Conservation (phyloP, 2,797 vertebrate genomes). For the Lates japonicus region DNA sequence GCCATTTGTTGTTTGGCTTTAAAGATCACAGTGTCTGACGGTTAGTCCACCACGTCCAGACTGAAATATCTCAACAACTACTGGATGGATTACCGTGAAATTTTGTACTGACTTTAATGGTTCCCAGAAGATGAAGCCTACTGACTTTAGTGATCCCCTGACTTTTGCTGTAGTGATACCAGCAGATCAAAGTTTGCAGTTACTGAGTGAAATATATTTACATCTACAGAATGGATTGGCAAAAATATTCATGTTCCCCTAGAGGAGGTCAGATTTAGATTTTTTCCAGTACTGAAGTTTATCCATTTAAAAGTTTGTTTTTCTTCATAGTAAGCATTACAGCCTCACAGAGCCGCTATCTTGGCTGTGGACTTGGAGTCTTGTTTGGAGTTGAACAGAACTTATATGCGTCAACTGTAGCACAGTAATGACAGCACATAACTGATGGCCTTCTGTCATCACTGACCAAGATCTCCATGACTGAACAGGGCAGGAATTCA, state of each 20-base stretch:
- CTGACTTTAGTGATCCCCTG: no score
- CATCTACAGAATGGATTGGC: neutral
- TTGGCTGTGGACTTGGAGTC: neutral
- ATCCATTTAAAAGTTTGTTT: no score
- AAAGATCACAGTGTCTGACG: neutral
- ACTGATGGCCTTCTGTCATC: constrained; percentile 30
- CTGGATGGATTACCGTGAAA: neutral
- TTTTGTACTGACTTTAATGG: neutral
- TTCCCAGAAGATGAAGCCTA: no score
- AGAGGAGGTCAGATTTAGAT: neutral
- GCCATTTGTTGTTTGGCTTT: neutral
- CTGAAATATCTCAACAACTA: neutral
- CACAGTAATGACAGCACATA: neutral
- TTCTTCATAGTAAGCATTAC: no score
- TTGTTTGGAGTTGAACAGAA: neutral
- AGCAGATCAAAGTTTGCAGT: neutral
- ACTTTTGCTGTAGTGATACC: neutral
- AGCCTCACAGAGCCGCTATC: neutral
- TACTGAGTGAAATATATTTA: neutral
- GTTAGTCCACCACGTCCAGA: neutral
- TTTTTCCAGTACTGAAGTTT: neutral
- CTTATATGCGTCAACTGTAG: neutral
- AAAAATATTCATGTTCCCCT: neutral
- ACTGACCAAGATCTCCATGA: constrained; percentile 7
- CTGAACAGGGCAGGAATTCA: constrained; percentile 49